These are phyloP conservation scores for Corapipo altera DNA, from an alignment of 2,113 vertebrate species.

Conservation along the genomic window DNA sequence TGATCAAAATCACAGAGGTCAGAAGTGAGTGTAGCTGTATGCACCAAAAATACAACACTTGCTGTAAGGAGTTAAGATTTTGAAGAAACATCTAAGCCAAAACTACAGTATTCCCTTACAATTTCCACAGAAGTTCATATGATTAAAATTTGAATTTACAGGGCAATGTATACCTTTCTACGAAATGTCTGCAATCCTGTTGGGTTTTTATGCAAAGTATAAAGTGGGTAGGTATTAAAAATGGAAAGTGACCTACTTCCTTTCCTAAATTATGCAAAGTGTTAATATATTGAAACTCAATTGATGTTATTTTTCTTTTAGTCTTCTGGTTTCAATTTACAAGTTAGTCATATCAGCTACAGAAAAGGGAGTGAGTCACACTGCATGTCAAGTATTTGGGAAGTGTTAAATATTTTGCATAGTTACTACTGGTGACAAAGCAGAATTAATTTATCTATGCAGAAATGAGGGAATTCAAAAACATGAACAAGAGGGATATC, in stretches of 20 bases:
- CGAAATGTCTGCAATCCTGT: background rate
- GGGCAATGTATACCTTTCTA: background rate
- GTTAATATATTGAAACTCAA: conserved; percentile 6
- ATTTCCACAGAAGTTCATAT: background rate
- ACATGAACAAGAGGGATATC: background rate
- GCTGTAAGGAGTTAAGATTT: background rate
- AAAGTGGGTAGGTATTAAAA: conserved; percentile 7
- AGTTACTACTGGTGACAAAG: background rate
- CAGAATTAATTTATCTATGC: background rate
- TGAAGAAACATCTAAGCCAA: background rate
- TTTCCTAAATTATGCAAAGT: background rate
- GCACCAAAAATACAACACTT: background rate
- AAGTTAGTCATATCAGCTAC: background rate
- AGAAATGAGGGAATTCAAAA: background rate
- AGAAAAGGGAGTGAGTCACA: background rate
- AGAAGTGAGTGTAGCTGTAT: background rate
- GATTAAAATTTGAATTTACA: background rate
- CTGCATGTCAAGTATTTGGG: background rate
- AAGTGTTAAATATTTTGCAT: background rate
- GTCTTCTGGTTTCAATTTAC: conserved; percentile 10
- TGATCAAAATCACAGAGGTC: background rate
- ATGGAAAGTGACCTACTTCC: conserved; percentile 35
- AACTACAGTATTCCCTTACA: background rate
- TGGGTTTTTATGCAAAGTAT: background rate
- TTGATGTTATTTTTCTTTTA: background rate